Percentiles rank a stretch among this genome's conserved stretches.
These are phyloP conservation scores for Spodoptera frugiperda DNA, from an alignment of 1,140 invertebrate species.

Conservation along the genomic window DNA sequence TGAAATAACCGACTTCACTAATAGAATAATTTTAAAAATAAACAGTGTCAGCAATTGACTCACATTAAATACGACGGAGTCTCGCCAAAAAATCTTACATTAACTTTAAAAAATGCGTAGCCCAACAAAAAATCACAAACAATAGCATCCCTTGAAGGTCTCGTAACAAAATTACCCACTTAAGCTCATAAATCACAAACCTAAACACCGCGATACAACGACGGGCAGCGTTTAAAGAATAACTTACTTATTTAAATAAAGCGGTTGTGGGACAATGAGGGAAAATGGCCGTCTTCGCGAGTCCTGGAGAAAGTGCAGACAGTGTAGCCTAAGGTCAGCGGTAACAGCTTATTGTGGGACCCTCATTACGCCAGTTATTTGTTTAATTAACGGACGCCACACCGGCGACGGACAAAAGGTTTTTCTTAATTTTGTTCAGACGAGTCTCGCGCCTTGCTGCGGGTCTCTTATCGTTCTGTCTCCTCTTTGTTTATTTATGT, in stretches of 20 bases:
- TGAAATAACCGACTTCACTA: too few relatives aligned
- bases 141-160: not conserved
- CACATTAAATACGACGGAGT: not conserved
- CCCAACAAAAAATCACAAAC: not conserved
- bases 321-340: slow-evolving; percentile 60
- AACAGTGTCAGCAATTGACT: too few relatives aligned
- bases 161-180: slow-evolving; percentile 16
- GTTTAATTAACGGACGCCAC: slow-evolving; percentile 69
- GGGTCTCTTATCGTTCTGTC: slow-evolving; percentile 5
- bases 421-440: slow-evolving; percentile 55
- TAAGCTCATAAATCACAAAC: slow-evolving; percentile 17
- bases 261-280: slow-evolving; percentile 11
- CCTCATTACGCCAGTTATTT: slow-evolving; percentile 67
- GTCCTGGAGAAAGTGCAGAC: slow-evolving; percentile 50
- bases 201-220: not conserved
- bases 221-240: not conserved
- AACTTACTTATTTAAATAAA: slow-evolving; percentile 9
- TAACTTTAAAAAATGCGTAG: not conserved
- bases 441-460: slow-evolving; percentile 8
- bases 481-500: slow-evolving; percentile 11
- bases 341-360: slow-evolving; percentile 70
- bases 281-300: slow-evolving; percentile 13
- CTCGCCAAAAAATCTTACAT: not conserved
- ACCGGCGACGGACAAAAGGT: slow-evolving; percentile 58
- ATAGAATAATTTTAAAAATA: too few relatives aligned